Evolutionary conservation across 2,888 invertebrate species (phyloP).

Genomic region (Ormyrus nitidulus): DNA sequence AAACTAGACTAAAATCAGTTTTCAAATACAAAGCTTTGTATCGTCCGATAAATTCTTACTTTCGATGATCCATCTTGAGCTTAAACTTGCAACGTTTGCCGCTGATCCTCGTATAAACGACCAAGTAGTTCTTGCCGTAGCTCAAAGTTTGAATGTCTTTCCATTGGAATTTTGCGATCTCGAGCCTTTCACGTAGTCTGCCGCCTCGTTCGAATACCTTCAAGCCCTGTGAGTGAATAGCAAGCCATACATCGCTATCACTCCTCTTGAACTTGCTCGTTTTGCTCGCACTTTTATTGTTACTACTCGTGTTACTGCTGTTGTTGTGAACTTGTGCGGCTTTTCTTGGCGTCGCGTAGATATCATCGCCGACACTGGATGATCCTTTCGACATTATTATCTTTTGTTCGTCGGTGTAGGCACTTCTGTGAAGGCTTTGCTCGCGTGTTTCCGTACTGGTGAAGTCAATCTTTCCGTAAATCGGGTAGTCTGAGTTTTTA

Average conservation of each 20-base stretch:
- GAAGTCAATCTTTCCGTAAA: conserved; percentile 63
- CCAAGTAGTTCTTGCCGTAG: conserved; percentile 84
- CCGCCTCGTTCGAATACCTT: conserved; percentile 73
- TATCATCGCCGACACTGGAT: conserved; percentile 52
- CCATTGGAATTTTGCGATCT: conserved; percentile 79
- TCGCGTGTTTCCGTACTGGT: conserved; percentile 60
- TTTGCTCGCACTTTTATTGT: conserved; percentile 60
- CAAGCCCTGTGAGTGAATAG: conserved; percentile 74
- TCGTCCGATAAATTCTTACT: conserved; percentile 72
- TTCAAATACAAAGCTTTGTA: too few species aligned
- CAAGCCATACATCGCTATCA: conserved; percentile 74
- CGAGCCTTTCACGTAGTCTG: conserved; percentile 67
- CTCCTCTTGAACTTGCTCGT: conserved; percentile 65
- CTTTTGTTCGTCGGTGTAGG: conserved; percentile 62
- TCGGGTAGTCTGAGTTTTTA: conserved; percentile 59
- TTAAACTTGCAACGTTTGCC: conserved; percentile 83
- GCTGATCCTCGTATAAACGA: conserved; percentile 77
- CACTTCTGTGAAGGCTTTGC: conserved; percentile 61
- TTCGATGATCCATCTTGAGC: conserved; percentile 84
- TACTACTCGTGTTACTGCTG: conserved; percentile 62
- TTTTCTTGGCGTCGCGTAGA: conserved; percentile 59
- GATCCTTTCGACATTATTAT: conserved; percentile 53
- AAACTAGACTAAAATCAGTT: neutral
- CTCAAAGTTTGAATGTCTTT: conserved; percentile 86
- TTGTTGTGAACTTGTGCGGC: conserved; percentile 44